phyloP scores from a whole-genome alignment of 2,888 invertebrate species.

The Lutraria lutraria region DNA sequence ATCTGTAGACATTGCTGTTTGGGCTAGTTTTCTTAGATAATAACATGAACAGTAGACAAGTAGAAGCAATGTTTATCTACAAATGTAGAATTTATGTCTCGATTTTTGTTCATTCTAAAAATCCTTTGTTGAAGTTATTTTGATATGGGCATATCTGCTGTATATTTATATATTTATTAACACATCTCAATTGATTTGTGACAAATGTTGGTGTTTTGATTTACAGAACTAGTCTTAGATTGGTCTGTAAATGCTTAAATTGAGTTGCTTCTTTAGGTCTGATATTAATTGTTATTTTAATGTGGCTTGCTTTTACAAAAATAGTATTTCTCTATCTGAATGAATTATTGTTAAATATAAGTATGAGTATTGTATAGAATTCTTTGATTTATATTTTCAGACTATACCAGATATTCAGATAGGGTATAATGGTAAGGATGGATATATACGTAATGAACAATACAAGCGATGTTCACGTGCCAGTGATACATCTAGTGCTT shows the following conservation, averaged over 20 bases:
- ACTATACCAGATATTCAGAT: constrained; percentile 71
- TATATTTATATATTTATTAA: no score
- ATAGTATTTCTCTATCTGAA: neutral
- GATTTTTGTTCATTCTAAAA: no score
- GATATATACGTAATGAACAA: constrained; percentile 75
- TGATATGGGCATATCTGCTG: no score
- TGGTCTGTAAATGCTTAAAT: no score
- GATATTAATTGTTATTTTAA: no score
- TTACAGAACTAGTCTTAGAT: no score
- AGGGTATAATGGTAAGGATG: constrained; percentile 70
- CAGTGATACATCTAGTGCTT: constrained; percentile 98
- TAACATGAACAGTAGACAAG: neutral
- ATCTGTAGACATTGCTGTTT: constrained; percentile 1
- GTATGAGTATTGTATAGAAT: neutral
- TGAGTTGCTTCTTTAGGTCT: no score
- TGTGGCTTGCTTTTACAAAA: no score
- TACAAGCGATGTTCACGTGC: constrained; percentile 83
- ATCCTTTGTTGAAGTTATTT: no score
- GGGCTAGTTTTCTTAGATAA: neutral
- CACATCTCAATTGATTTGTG: no score
- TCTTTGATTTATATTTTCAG: constrained; percentile 45
- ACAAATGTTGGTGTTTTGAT: no score
- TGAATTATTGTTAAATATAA: neutral
- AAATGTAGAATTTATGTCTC: no score
- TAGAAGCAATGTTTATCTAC: neutral